Conservation (phyloP, 2,888 invertebrate genomes). For the Heliconius ismenius region DNA sequence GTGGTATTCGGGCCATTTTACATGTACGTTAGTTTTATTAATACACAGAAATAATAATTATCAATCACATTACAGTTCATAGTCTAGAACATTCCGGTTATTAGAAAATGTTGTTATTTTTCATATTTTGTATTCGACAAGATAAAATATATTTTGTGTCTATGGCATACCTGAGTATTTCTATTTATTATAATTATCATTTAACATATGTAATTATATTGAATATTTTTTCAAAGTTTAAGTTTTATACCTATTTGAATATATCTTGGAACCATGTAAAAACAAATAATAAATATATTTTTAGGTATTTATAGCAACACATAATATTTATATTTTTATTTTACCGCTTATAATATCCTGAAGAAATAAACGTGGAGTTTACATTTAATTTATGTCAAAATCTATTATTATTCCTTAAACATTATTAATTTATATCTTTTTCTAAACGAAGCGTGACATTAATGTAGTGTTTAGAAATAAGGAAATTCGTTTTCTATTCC, state of each 20-base stretch:
- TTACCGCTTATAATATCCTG: background rate
- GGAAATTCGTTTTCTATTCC: background rate
- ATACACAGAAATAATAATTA: background rate
- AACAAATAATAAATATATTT: background rate
- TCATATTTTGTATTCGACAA: background rate
- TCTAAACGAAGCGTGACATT: background rate
- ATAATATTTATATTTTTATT: background rate
- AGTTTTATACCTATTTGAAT: no score
- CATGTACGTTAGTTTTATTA: background rate
- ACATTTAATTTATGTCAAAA: no score
- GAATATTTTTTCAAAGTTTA: no score
- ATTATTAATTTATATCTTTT: background rate
- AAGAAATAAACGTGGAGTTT: no score
- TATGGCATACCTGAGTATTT: background rate
- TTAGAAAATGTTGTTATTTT: background rate
- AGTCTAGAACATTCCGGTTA: background rate
- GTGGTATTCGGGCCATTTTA: constrained; percentile 14
- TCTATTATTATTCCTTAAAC: no score
- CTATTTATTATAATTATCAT: background rate
- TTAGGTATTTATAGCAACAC: background rate
- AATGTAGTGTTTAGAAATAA: constrained; percentile 7
- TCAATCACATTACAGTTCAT: background rate
- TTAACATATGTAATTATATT: no score
- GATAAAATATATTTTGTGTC: background rate
- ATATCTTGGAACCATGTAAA: no score